phyloP scores from a whole-genome alignment of 1,140 invertebrate species.

The Magallana gigas region DNA sequence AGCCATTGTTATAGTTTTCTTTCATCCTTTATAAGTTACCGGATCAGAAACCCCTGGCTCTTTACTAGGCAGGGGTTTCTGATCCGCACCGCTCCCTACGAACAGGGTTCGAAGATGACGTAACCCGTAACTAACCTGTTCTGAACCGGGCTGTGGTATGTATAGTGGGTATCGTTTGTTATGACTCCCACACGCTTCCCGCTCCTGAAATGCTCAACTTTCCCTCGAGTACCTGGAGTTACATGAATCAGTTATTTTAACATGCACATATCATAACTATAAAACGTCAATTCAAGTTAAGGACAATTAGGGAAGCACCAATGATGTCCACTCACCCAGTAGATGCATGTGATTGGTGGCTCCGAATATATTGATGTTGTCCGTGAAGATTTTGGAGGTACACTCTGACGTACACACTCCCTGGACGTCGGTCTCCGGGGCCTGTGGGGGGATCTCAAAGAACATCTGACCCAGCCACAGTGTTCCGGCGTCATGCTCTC shows the following conservation, averaged over 20 bases:
- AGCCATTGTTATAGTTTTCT: no score
- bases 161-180: constrained; percentile 20
- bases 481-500: constrained; percentile 59
- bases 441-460: constrained; percentile 58
- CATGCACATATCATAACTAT: no score
- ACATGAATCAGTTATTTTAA: neutral
- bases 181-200: neutral
- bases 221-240: neutral
- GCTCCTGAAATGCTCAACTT: neutral
- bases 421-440: neutral
- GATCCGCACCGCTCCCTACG: no score
- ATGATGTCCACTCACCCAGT: constrained; percentile 50
- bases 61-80: no score
- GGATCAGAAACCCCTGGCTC: no score
- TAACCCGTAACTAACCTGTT: neutral
- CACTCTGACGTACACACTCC: constrained; percentile 58
- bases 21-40: no score
- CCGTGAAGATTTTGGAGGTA: constrained; percentile 52
- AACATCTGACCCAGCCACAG: constrained; percentile 59
- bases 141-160: neutral
- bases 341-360: constrained; percentile 64
- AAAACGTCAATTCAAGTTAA: no score
- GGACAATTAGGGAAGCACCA: no score
- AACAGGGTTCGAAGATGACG: no score
- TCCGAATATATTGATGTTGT: constrained; percentile 55